Conservation (phyloP, 2,113 vertebrate genomes). For the Stigmatopora argus region DNA sequence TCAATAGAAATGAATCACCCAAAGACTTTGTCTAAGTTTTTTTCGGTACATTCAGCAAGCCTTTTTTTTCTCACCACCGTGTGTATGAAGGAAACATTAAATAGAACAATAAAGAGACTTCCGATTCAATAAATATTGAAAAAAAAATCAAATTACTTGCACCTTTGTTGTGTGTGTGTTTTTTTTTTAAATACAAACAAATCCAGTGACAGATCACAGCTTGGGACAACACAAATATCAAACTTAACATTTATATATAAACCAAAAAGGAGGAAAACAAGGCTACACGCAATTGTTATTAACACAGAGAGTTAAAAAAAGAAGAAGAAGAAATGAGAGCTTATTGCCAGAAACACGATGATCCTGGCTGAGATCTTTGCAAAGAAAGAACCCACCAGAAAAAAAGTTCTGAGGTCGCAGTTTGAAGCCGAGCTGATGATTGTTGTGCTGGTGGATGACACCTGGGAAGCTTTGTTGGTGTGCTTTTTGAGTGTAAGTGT, state of each 20-base stretch:
- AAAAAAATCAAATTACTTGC: constrained; percentile 29
- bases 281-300: constrained; percentile 56
- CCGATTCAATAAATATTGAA: constrained; percentile 22
- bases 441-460: constrained; percentile 62
- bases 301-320: constrained; percentile 38
- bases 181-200: constrained; percentile 16
- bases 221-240: constrained; percentile 53
- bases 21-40: constrained; percentile 29
- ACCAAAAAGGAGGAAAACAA: constrained; percentile 39
- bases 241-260: constrained; percentile 39
- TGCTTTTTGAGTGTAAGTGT: constrained; percentile 30
- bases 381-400: constrained; percentile 51
- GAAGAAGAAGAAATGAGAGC: constrained; percentile 28
- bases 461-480: constrained; percentile 44
- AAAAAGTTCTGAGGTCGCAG: constrained; percentile 60
- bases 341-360: constrained; percentile 13
- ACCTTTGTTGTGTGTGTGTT: constrained; percentile 13
- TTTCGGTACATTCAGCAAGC: constrained; percentile 52
- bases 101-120: constrained; percentile 21
- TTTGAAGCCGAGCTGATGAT: constrained; percentile 47
- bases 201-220: constrained; percentile 39
- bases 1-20: constrained; percentile 20
- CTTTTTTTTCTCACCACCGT: constrained; percentile 19
- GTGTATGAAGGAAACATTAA: constrained; percentile 20
- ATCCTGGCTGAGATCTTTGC: constrained; percentile 12